Evolutionary conservation across 2,888 invertebrate species (phyloP).

Genomic region (Caenorhabditis sp.): DNA sequence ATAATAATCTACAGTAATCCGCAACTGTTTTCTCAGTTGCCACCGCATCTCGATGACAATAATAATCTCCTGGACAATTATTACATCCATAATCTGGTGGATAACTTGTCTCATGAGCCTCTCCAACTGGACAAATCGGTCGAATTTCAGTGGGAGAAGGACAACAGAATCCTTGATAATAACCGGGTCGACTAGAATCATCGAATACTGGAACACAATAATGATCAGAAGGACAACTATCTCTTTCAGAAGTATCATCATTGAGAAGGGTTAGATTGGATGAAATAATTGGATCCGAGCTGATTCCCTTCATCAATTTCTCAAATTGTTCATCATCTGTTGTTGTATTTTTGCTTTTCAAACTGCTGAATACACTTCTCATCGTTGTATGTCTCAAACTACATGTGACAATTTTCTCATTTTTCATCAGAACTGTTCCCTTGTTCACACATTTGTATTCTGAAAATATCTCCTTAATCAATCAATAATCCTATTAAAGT

Average conservation of each 20-base stretch:
- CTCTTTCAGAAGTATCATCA: conserved; percentile 19
- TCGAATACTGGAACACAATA: conserved; percentile 68
- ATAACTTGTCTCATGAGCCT: conserved; percentile 57
- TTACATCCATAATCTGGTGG: conserved; percentile 59
- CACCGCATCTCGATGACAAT: conserved; percentile 63
- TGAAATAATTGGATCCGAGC: background rate
- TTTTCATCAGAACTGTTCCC: conserved; percentile 50
- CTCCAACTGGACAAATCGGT: conserved; percentile 67
- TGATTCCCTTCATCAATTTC: conserved; percentile 24
- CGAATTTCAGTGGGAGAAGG: conserved; percentile 60
- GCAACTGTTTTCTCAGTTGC: conserved; percentile 61
- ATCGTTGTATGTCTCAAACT: conserved; percentile 25
- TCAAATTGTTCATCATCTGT: conserved; percentile 25
- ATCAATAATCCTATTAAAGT: too few species aligned
- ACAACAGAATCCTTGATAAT: conserved; percentile 66
- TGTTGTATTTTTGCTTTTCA: conserved; percentile 19
- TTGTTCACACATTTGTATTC: conserved; percentile 62
- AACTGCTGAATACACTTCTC: conserved; percentile 22
- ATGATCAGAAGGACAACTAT: conserved; percentile 58
- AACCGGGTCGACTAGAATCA: conserved; percentile 56
- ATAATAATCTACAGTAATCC: background rate
- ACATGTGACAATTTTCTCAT: conserved; percentile 54
- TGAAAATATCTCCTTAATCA: too few species aligned
- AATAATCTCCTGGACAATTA: conserved; percentile 64
- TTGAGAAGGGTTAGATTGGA: conserved; percentile 6